Conservation (phyloP, 2,888 invertebrate genomes). For the Dilophus febrilis region DNA sequence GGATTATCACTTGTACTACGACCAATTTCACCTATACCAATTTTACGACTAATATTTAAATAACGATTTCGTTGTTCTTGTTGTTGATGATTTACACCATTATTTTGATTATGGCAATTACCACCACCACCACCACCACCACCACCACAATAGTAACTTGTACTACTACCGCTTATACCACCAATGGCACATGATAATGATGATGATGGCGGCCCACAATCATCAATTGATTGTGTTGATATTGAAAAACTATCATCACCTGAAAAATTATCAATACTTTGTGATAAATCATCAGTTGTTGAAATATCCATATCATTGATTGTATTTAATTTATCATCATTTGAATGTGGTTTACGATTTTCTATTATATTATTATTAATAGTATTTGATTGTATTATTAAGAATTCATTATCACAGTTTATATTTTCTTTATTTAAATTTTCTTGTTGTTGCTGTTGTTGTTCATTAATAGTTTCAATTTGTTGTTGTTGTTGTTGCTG, state of each 20-base stretch:
- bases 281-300: not conserved
- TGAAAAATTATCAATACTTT: constrained; percentile 2
- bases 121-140: too few relatives aligned
- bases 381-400: not conserved
- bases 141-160: too few relatives aligned
- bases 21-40: constrained; percentile 7
- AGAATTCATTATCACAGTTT: too few relatives aligned
- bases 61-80: too few relatives aligned
- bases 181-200: too few relatives aligned
- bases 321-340: too few relatives aligned
- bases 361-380: not conserved
- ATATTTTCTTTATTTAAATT: not conserved
- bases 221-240: constrained; percentile 3
- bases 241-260: constrained; percentile 5
- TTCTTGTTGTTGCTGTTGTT: not conserved
- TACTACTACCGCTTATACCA: too few relatives aligned
- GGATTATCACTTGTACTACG: constrained; percentile 6
- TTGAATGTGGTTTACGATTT: too few relatives aligned
- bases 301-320: constrained; percentile 3
- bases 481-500: not conserved
- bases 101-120: too few relatives aligned
- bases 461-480: too few relatives aligned
- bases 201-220: not conserved
- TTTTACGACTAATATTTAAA: constrained; percentile 5
- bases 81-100: too few relatives aligned